These are phyloP conservation scores for Perizoma affinitatum DNA, from an alignment of 2,888 invertebrate genomes.

Conservation along the genomic window DNA sequence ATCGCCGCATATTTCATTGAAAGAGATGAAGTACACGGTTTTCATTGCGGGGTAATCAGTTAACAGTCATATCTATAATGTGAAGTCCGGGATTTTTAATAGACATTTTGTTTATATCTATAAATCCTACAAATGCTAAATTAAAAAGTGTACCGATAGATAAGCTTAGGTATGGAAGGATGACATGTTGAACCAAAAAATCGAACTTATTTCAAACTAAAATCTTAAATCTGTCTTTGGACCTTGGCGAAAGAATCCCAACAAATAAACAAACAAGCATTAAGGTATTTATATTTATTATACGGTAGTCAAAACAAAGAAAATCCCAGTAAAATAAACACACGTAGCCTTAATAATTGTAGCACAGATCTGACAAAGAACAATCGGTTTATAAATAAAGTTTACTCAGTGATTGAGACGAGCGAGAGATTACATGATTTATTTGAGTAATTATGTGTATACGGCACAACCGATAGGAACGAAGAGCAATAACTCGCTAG, in stretches of 20 bases:
- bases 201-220: slow-evolving; percentile 1
- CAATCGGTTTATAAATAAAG: slow-evolving; percentile 31
- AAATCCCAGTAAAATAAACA: slow-evolving; percentile 13
- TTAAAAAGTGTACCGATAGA: no score
- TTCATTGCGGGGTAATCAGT: slow-evolving; percentile 11
- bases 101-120: no score
- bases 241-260: slow-evolving; percentile 5
- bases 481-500: slow-evolving; percentile 13
- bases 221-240: no score
- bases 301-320: slow-evolving; percentile 27
- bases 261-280: slow-evolving; percentile 7
- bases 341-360: slow-evolving; percentile 11
- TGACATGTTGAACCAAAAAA: no score
- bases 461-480: slow-evolving; percentile 62
- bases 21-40: slow-evolving; percentile 35
- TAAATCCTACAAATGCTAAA: no score
- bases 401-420: slow-evolving; percentile 31
- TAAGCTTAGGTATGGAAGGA: no score
- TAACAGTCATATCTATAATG: not conserved
- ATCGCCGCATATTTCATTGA: slow-evolving; percentile 51
- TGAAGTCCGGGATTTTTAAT: no score
- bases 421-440: slow-evolving; percentile 62
- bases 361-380: slow-evolving; percentile 28
- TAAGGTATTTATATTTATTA: slow-evolving; percentile 16
- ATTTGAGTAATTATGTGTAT: slow-evolving; percentile 74